Percentiles rank a stretch among this genome's conserved stretches.
Evolutionary conservation across 2,113 vertebrate species (phyloP).

Genomic region (Diphyllodes magnificus): DNA sequence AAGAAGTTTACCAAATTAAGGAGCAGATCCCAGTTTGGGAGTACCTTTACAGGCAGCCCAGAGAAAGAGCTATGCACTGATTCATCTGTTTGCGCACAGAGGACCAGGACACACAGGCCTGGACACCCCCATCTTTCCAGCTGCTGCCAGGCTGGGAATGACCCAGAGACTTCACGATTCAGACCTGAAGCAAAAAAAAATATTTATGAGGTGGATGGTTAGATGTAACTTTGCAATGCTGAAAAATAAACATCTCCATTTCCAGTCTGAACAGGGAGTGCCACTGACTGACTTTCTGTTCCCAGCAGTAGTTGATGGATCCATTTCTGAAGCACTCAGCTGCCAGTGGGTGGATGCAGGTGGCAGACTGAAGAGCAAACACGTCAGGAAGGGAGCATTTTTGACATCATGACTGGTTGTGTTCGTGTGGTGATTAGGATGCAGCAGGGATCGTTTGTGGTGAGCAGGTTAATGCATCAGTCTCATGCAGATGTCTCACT

Average conservation of each 20-base stretch:
- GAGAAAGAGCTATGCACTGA: not conserved
- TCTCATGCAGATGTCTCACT: not conserved
- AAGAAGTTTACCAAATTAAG: not conserved
- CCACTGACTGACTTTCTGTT: not conserved
- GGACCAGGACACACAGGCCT: fast-evolving
- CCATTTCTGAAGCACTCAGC: not conserved
- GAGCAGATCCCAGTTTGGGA: not conserved
- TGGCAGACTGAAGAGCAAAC: not conserved
- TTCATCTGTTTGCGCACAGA: not conserved
- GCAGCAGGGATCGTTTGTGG: not conserved
- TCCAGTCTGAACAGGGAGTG: not conserved
- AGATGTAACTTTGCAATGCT: not conserved
- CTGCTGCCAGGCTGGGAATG: not conserved
- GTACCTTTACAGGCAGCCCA: not conserved
- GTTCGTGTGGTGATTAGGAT: not conserved
- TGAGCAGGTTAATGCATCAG: not conserved
- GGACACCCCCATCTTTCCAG: not conserved
- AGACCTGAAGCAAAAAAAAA: not conserved
- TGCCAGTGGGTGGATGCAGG: not conserved
- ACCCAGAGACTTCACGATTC: not conserved
- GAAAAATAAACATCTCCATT: not conserved
- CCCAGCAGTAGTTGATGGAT: not conserved
- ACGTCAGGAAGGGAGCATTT: not conserved
- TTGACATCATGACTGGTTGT: not conserved
- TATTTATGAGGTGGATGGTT: not conserved